phyloP scores from a whole-genome alignment of 1,140 invertebrate species.

The Bilobella aurantiaca region DNA sequence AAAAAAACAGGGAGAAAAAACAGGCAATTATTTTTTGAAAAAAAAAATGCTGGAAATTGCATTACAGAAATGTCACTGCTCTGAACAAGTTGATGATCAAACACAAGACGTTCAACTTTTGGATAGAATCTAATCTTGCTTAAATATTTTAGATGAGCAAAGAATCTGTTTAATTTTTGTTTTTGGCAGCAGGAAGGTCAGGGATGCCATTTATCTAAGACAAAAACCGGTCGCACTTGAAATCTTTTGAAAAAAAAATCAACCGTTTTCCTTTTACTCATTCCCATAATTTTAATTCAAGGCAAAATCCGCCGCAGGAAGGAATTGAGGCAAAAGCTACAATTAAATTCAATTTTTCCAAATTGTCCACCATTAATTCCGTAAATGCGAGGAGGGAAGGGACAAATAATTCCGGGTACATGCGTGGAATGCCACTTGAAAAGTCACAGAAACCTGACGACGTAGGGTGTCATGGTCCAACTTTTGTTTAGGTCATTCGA shows the following conservation, averaged over 20 bases:
- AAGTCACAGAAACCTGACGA: not conserved
- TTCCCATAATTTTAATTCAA: not conserved
- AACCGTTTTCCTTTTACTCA: not conserved
- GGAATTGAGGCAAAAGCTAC: not conserved
- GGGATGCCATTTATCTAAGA: not conserved
- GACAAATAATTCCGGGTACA: not conserved
- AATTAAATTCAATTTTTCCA: not conserved
- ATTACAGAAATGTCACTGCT: no score
- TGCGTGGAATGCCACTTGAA: not conserved
- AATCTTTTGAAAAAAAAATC: not conserved
- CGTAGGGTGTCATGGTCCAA: not conserved
- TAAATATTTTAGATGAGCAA: not conserved
- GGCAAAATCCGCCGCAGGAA: not conserved
- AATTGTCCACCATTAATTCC: not conserved
- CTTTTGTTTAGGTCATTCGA: not conserved
- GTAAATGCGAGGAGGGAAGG: not conserved
- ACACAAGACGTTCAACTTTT: not conserved
- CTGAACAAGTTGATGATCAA: no score
- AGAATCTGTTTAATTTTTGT: not conserved
- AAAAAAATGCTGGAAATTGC: no score
- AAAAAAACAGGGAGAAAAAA: no score
- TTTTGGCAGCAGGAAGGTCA: slow-evolving; percentile 6
- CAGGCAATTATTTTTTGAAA: no score
- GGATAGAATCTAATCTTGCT: not conserved
- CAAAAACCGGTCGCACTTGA: not conserved